A percentile compares a stretch with the other conserved stretches of the same genome.
Evolutionary conservation across 2,797 vertebrate species (phyloP).

Genomic region (Gymnoscopelus braueri): DNA sequence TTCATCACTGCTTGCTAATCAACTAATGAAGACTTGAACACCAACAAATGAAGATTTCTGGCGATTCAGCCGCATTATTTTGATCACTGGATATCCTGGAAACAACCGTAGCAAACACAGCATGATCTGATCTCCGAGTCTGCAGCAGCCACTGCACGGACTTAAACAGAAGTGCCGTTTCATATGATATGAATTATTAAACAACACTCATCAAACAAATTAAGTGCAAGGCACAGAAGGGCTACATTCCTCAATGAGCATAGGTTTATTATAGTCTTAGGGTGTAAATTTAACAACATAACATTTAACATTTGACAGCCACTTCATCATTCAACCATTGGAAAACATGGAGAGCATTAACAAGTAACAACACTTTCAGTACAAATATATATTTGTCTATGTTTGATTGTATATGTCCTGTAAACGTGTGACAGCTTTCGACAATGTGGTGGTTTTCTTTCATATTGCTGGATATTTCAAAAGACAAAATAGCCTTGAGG

Average conservation of each 20-base stretch:
- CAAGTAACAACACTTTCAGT: too few species aligned
- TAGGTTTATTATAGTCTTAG: background rate
- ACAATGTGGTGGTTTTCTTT: background rate
- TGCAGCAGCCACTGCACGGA: conserved; percentile 1
- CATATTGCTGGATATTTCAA: background rate
- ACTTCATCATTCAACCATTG: background rate
- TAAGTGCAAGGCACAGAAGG: background rate
- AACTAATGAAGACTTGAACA: conserved; percentile 37
- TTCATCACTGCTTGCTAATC: conserved; percentile 28
- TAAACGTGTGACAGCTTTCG: background rate
- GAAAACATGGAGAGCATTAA: background rate
- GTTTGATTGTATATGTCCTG: background rate
- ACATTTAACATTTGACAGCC: background rate
- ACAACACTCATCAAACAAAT: background rate
- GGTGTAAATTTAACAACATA: background rate
- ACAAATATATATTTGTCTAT: too few species aligned
- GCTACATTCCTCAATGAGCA: background rate
- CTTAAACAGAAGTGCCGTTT: background rate
- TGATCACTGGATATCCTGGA: conserved; percentile 43
- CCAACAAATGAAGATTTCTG: conserved; percentile 36
- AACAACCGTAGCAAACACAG: conserved; percentile 3
- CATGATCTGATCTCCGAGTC: conserved; percentile 5
- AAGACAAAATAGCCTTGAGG: conserved; percentile 8
- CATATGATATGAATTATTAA: conserved; percentile 4
- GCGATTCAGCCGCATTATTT: conserved; percentile 37